Conservation (phyloP, 2,888 invertebrate species). For the Aproaerema taeniolella region DNA sequence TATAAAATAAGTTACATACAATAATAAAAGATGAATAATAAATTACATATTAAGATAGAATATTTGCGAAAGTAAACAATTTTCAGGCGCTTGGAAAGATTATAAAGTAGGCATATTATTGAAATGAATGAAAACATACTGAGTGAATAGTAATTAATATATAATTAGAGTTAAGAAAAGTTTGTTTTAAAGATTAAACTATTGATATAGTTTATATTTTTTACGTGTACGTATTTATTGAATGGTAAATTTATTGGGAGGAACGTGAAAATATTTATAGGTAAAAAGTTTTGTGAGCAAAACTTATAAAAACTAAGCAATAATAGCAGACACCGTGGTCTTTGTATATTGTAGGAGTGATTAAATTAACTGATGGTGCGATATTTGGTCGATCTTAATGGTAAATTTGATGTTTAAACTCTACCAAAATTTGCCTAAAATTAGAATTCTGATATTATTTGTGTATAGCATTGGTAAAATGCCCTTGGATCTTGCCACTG, state of each 20-base stretch:
- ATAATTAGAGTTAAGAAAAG: slow-evolving; percentile 71
- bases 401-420: slow-evolving; percentile 52
- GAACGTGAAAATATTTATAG: slow-evolving; percentile 76
- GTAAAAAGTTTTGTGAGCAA: slow-evolving; percentile 71
- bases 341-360: slow-evolving; percentile 73
- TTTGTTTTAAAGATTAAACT: slow-evolving; percentile 79
- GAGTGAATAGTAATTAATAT: slow-evolving; percentile 76
- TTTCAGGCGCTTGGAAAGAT: slow-evolving; percentile 75
- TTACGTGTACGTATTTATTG: slow-evolving; percentile 78
- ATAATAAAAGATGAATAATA: slow-evolving; percentile 51
- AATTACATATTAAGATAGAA: slow-evolving; percentile 61
- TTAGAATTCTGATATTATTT: slow-evolving; percentile 63
- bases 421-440: slow-evolving; percentile 61
- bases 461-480: slow-evolving; percentile 51
- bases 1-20: slow-evolving; percentile 56
- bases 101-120: slow-evolving; percentile 76
- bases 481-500: slow-evolving; percentile 59
- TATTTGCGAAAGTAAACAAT: slow-evolving; percentile 54
- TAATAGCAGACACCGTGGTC: slow-evolving; percentile 72
- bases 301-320: slow-evolving; percentile 76
- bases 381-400: slow-evolving; percentile 67
- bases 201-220: slow-evolving; percentile 78
- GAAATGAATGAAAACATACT: slow-evolving; percentile 73
- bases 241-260: slow-evolving; percentile 76
- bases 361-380: slow-evolving; percentile 70